These are phyloP conservation scores for Galaxea fascicularis DNA, from an alignment of 92 coral and sea anemone species.

Conservation along the genomic window DNA sequence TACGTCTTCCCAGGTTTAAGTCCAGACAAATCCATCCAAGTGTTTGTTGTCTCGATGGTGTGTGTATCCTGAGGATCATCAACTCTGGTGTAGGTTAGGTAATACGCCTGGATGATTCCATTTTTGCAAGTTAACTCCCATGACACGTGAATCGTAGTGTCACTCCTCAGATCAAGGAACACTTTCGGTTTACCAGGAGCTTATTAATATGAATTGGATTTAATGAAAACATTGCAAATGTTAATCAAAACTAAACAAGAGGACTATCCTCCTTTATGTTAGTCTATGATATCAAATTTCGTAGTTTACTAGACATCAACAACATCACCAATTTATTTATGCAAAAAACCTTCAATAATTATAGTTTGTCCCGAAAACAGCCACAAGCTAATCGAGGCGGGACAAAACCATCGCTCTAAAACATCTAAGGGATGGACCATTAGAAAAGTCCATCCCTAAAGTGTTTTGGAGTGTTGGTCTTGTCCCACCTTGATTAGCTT, in stretches of 20 bases:
- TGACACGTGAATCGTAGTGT: not conserved
- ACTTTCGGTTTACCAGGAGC: not conserved
- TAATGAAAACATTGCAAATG: not conserved
- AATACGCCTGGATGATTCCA: not conserved
- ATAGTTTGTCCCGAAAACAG: too few species aligned
- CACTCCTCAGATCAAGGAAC: not conserved
- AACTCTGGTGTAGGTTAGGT: not conserved
- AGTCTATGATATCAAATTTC: too few species aligned
- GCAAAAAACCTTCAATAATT: too few species aligned
- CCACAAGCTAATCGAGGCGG: too few species aligned
- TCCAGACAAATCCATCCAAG: not conserved
- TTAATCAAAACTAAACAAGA: not conserved
- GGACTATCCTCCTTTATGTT: too few species aligned
- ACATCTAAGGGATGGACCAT: too few species aligned
- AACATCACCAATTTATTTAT: too few species aligned
- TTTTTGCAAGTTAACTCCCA: not conserved
- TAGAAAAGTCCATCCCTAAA: too few species aligned
- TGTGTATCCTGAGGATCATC: not conserved
- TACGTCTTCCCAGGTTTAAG: slow-evolving; percentile 1
- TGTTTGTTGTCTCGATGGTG: not conserved
- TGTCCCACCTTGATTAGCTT: too few species aligned
- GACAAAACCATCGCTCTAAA: too few species aligned
- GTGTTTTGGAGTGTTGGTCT: too few species aligned
- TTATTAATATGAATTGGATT: not conserved
- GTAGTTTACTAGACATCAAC: too few species aligned